A percentile compares a stretch with the other conserved stretches of the same genome.
Conservation (phyloP, 2,113 vertebrate genomes). For the Emydura subglobosa region DNA sequence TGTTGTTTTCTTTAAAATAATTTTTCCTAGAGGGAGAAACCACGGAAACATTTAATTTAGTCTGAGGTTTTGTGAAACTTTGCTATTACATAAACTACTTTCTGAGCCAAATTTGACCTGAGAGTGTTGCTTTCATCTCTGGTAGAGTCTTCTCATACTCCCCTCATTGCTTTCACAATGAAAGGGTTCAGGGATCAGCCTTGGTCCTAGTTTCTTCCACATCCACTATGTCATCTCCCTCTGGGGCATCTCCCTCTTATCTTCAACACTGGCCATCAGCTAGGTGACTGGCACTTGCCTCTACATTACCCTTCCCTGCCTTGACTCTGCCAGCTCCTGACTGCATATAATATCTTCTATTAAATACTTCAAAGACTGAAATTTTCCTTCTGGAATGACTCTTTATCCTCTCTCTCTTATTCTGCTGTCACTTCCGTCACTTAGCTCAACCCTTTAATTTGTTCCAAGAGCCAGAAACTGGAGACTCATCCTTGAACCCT, state of each 20-base stretch:
- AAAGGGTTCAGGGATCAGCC: neutral
- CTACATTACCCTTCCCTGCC: neutral
- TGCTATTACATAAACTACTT: neutral
- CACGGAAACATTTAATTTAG: too few relatives aligned
- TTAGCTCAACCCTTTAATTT: neutral
- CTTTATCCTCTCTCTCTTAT: neutral
- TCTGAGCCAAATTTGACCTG: neutral
- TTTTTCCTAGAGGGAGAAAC: neutral
- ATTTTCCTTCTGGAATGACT: neutral
- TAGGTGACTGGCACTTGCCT: neutral
- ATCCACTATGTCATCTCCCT: neutral
- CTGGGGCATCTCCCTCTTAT: neutral
- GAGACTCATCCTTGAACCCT: neutral
- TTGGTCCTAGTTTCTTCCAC: neutral
- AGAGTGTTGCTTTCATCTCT: neutral
- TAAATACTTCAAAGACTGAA: neutral
- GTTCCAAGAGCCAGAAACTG: neutral
- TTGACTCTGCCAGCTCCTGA: neutral
- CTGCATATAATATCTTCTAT: neutral
- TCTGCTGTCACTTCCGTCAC: neutral
- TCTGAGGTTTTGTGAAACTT: too few relatives aligned
- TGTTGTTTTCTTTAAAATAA: neutral
- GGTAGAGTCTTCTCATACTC: neutral
- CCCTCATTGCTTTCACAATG: neutral
- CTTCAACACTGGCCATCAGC: neutral